A percentile compares a stretch with the other conserved stretches of the same genome.
phyloP scores from a whole-genome alignment of 2,888 invertebrate species.

The Drosophila sordidula region DNA sequence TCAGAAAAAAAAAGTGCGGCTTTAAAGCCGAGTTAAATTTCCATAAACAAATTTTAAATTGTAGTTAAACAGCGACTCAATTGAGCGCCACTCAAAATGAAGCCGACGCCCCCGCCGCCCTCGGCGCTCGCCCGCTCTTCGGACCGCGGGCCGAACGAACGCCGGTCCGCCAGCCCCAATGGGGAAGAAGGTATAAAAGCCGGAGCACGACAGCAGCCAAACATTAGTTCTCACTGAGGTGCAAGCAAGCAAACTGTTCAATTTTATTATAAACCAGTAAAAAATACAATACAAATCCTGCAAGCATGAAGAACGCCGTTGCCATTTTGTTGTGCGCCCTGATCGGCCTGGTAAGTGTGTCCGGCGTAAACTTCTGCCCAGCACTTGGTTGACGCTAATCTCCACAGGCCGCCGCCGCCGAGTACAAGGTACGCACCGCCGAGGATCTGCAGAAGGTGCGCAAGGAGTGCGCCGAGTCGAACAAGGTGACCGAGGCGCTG shows the following conservation, averaged over 20 bases:
- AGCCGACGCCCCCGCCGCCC: not conserved
- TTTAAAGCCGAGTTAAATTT: constrained; percentile 40
- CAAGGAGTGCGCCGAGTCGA: constrained; percentile 82
- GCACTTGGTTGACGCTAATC: constrained; percentile 15
- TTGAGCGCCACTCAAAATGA: constrained; percentile 68
- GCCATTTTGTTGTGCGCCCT: constrained; percentile 81
- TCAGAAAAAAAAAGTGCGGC: constrained; percentile 13
- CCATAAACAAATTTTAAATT: constrained; percentile 55
- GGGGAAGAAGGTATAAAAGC: constrained; percentile 63
- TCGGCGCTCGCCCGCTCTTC: constrained; percentile 1
- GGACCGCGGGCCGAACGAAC: not conserved
- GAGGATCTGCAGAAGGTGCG: constrained; percentile 83
- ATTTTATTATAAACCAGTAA: constrained; percentile 17
- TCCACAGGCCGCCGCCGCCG: constrained; percentile 77
- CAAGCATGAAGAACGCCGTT: constrained; percentile 82
- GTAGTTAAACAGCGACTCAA: constrained; percentile 57
- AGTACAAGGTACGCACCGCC: constrained; percentile 83
- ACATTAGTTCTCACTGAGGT: constrained; percentile 63
- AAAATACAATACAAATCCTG: constrained; percentile 26
- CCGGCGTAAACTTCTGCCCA: constrained; percentile 59
- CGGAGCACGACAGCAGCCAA: constrained; percentile 14
- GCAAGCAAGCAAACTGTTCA: constrained; percentile 29
- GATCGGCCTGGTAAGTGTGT: constrained; percentile 82
- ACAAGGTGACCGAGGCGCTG: constrained; percentile 81
- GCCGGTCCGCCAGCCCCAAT: constrained; percentile 16